Evolutionary conservation across 1,140 invertebrate species (phyloP).

Genomic region (Daktulosphaira vitifoliae): DNA sequence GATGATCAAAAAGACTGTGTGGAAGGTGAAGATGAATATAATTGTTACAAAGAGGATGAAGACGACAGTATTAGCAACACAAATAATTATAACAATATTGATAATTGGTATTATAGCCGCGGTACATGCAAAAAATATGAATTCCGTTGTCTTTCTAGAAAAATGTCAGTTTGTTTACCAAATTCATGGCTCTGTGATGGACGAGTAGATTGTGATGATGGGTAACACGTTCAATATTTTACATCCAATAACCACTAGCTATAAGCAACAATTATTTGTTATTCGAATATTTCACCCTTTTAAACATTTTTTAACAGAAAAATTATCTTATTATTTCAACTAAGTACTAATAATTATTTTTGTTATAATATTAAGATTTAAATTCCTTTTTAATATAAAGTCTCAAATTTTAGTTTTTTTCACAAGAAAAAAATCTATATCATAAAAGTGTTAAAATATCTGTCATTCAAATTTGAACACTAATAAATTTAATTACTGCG

Average conservation of each 20-base stretch:
- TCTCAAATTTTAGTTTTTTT: too few relatives aligned
- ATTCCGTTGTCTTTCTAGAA: constrained; percentile 37
- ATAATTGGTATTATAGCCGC: constrained; percentile 34
- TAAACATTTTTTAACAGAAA: background rate
- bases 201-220: constrained; percentile 38
- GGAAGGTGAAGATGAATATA: constrained; percentile 36
- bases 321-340: background rate
- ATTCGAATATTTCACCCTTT: background rate
- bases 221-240: constrained; percentile 23
- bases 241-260: too few relatives aligned
- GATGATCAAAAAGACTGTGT: constrained; percentile 39
- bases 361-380: too few relatives aligned
- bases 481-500: too few relatives aligned
- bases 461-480: too few relatives aligned
- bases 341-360: background rate
- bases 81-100: constrained; percentile 14
- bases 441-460: too few relatives aligned
- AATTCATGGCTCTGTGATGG: constrained; percentile 39
- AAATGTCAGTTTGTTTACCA: constrained; percentile 37
- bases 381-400: too few relatives aligned
- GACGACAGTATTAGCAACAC: background rate
- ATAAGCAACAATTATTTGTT: too few relatives aligned
- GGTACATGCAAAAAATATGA: constrained; percentile 37
- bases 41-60: constrained; percentile 16
- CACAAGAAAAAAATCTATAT: too few relatives aligned